Evolutionary conservation across 2,888 invertebrate species (phyloP), one percentile per base, ranked within the genome.

Genomic region (Drosophila mayaguana): DNA sequence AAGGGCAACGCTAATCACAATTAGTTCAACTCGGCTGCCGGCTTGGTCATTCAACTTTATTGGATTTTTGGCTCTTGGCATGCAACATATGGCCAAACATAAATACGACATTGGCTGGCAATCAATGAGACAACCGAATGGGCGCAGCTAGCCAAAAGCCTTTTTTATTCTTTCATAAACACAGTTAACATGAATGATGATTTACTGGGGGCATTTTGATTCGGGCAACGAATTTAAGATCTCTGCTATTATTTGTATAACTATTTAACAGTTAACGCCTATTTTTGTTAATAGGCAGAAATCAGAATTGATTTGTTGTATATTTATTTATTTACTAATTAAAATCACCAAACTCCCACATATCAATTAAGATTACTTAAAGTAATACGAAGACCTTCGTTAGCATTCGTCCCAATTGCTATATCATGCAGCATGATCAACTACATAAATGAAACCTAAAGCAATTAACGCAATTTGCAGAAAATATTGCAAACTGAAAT

Each of bases 1-100:
- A 78, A 61, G 72, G 75, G 72, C 76, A 73, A 81, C 75, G 46
- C 20, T 36, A 53, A 42, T 36, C 48, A 40, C 69, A 62, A 77
- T 66, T 71, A 61, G 53, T 59, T 40, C 45, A 65, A 54, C 34
- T 54, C 43, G 42, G 45, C 45, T 64, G 62, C 45, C 64, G 54
- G 63, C 55, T 63, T 67, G 81, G 80, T 57, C 87, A 84, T 87
- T 85, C 71, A 87, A 85, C 87, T 84, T 76, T 84, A 84, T 87
- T 70, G 80, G 81, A 83, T 83, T 87, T 80, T 63, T 55, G 70
- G 53, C 53, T 70, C 66, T 64, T 63, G 63, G 68, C 74, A 78
- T 73, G 78, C 78, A 72, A 76, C 78, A 83, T 62, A 74, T 75
- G 70, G 50, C 53, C 68, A 53, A 59, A 53, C 74, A 66, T 81